A percentile compares a stretch with the other conserved stretches of the same genome.
These are phyloP conservation scores for Ailuropoda melanoleuca DNA, from an alignment of 2,113 vertebrate species.

Conservation along the genomic window DNA sequence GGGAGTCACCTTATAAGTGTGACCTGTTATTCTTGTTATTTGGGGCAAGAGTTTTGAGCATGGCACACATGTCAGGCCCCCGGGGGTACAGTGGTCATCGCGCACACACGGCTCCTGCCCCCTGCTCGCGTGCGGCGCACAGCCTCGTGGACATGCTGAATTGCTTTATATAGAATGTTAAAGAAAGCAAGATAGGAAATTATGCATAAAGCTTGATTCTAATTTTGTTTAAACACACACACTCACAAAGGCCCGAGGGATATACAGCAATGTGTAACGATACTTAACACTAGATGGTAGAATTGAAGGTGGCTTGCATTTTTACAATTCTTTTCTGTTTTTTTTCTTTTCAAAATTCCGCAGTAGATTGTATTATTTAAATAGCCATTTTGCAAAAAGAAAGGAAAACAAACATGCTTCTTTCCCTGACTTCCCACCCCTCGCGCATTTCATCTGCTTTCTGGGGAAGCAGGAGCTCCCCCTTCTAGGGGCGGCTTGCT, in stretches of 20 bases:
- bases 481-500: neutral
- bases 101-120: neutral
- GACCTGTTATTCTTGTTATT: neutral
- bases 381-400: conserved; percentile 45
- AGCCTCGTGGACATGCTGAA: conserved; percentile 21
- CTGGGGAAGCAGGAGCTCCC: neutral
- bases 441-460: neutral
- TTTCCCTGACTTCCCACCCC: conserved; percentile 5
- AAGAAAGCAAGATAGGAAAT: conserved; percentile 50
- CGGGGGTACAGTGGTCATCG: neutral
- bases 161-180: conserved; percentile 46
- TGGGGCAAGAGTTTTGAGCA: neutral
- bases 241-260: conserved; percentile 54
- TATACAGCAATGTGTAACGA: neutral
- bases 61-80: neutral
- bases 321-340: conserved; percentile 23
- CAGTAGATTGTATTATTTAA: conserved; percentile 22
- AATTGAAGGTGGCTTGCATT: conserved; percentile 39
- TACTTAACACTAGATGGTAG: conserved; percentile 24
- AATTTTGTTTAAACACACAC: conserved; percentile 72
- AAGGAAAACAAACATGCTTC: conserved; percentile 49
- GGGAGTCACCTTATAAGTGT: neutral
- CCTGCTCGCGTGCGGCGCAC: neutral
- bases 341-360: conserved; percentile 47
- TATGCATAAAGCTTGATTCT: conserved; percentile 64